Evolutionary conservation across 2,797 vertebrate genomes (phyloP).

Genomic region (Chloroceryle inda): DNA sequence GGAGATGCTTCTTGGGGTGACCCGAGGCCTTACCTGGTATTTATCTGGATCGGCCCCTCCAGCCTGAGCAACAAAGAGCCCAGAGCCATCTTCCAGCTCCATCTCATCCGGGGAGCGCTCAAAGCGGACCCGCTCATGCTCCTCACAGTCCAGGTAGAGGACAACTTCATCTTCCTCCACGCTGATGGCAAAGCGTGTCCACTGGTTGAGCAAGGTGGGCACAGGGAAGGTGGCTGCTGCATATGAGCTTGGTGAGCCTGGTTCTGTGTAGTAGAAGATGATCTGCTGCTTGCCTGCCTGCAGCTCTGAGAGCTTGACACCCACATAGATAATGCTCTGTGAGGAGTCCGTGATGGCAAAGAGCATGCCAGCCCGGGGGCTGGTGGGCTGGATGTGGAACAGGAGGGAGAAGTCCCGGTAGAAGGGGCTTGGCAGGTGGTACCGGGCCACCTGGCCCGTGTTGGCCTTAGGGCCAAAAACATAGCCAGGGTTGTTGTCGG

Average conservation of each 20-base stretch:
- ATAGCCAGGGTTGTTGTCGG: slow-evolving; percentile 83
- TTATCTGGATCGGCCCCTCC: slow-evolving; percentile 89
- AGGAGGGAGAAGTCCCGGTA: slow-evolving; percentile 91
- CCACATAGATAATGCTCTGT: slow-evolving; percentile 88
- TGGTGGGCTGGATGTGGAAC: slow-evolving; percentile 88
- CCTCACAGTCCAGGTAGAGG: slow-evolving; percentile 90
- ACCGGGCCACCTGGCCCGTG: slow-evolving; percentile 88
- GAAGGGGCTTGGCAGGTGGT: slow-evolving; percentile 88
- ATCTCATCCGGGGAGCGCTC: slow-evolving; percentile 86
- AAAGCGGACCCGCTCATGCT: slow-evolving; percentile 79
- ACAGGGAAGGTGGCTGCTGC: slow-evolving; percentile 87
- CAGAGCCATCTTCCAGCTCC: slow-evolving; percentile 87
- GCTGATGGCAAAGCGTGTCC: slow-evolving; percentile 89
- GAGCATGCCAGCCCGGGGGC: slow-evolving; percentile 82
- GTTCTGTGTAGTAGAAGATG: slow-evolving; percentile 91
- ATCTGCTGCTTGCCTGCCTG: slow-evolving; percentile 81
- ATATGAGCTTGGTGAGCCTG: slow-evolving; percentile 77
- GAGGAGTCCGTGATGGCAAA: slow-evolving; percentile 90
- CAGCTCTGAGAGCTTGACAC: slow-evolving; percentile 88
- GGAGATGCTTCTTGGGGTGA: neutral
- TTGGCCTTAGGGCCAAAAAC: slow-evolving; percentile 85
- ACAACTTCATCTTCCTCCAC: slow-evolving; percentile 84
- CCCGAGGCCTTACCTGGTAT: slow-evolving; percentile 87
- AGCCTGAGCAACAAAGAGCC: slow-evolving; percentile 92
- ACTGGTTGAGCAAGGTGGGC: slow-evolving; percentile 83